phyloP scores from a whole-genome alignment of 2,797 vertebrate genomes.

The Mycteria americana region DNA sequence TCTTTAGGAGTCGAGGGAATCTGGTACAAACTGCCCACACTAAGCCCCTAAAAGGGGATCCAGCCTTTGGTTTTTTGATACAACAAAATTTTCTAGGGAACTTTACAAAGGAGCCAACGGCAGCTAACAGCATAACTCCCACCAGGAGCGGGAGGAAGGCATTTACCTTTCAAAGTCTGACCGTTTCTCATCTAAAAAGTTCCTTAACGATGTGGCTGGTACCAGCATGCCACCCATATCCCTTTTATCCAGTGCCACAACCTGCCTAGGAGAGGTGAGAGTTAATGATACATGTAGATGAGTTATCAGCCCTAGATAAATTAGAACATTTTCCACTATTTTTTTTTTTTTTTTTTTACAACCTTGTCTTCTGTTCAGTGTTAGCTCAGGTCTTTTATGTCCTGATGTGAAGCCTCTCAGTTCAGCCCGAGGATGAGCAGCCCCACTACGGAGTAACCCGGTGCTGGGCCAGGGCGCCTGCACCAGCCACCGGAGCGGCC shows the following conservation, averaged over 20 bases:
- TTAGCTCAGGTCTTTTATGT: not conserved
- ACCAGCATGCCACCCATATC: not conserved
- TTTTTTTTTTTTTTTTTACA: not conserved
- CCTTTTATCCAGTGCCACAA: not conserved
- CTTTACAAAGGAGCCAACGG: not conserved
- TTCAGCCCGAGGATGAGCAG: not conserved
- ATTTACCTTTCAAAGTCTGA: not conserved
- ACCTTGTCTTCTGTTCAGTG: not conserved
- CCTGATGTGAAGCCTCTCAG: not conserved
- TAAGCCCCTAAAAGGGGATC: not conserved
- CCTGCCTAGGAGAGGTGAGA: not conserved
- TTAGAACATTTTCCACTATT: not conserved
- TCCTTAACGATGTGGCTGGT: not conserved
- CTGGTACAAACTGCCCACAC: not conserved
- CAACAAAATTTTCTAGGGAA: not conserved
- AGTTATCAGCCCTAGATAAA: not conserved
- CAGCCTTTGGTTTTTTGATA: not conserved
- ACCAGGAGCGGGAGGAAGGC: not conserved
- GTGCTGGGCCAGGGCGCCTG: accelerated
- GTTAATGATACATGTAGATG: not conserved
- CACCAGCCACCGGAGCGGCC: accelerated
- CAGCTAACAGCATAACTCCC: not conserved
- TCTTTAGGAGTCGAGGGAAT: not conserved
- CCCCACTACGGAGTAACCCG: not conserved
- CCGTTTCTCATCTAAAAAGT: not conserved